These are phyloP conservation scores for Laspeyria flexula DNA, from an alignment of 2,888 invertebrate genomes.

Conservation along the genomic window DNA sequence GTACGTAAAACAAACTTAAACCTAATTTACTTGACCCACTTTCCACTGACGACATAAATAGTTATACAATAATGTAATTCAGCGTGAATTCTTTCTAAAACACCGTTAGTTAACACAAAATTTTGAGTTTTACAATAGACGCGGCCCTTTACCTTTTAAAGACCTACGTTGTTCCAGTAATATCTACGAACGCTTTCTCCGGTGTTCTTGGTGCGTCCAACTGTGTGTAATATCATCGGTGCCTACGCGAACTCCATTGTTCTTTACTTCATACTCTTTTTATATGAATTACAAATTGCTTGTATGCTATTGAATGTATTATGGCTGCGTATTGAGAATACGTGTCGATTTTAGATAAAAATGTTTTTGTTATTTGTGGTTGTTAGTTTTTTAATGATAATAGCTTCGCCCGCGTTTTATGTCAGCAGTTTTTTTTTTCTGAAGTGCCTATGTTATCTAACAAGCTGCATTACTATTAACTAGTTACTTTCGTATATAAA, in stretches of 20 bases:
- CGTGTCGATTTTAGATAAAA: constrained; percentile 1
- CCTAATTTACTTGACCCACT: too few species aligned
- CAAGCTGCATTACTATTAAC: too few species aligned
- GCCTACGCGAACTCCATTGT: constrained; percentile 62
- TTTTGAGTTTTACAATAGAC: constrained; percentile 5
- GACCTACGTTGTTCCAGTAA: constrained; percentile 21
- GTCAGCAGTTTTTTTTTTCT: too few species aligned
- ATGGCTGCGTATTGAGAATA: neutral
- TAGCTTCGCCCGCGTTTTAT: too few species aligned
- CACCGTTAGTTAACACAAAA: too few species aligned
- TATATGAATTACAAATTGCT: constrained; percentile 42
- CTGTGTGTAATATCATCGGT: constrained; percentile 65
- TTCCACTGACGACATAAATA: too few species aligned
- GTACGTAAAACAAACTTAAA: too few species aligned
- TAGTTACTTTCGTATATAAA: too few species aligned
- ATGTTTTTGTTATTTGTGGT: neutral
- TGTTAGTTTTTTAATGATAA: too few species aligned
- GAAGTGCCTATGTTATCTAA: too few species aligned
- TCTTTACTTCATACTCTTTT: constrained; percentile 54
- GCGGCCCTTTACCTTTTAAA: constrained; percentile 19
- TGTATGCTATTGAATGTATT: constrained; percentile 15
- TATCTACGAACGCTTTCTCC: constrained; percentile 63
- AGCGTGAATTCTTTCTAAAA: too few species aligned
- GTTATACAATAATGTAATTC: too few species aligned
- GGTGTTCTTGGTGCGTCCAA: constrained; percentile 60